phyloP scores from a whole-genome alignment of 2,888 invertebrate genomes.

The Poecilus cupreus region DNA sequence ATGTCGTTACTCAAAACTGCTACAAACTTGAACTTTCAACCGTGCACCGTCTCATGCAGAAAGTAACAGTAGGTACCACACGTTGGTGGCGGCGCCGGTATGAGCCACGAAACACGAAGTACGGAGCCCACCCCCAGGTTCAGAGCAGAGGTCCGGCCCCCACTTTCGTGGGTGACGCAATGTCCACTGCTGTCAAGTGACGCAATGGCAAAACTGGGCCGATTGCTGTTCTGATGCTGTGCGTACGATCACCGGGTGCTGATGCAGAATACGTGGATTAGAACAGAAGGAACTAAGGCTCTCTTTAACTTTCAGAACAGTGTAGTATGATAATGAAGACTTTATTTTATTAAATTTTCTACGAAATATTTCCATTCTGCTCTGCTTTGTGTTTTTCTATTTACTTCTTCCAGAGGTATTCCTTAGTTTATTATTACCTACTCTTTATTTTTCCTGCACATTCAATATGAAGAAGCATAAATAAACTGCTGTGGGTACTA shows the following conservation, averaged over 20 bases:
- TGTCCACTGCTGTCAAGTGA: conserved; percentile 2
- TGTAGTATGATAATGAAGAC: no score
- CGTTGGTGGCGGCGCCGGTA: conserved; percentile 30
- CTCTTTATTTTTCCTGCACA: no score
- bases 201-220: conserved; percentile 56
- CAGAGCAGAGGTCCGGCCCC: conserved; percentile 26
- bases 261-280: neutral
- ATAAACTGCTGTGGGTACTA: no score
- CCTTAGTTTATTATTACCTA: no score
- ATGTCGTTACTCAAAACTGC: neutral
- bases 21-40: neutral
- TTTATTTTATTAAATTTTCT: no score
- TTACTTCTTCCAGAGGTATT: no score
- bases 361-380: no score
- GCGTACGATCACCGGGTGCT: neutral
- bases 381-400: no score
- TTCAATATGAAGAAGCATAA: no score
- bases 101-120: neutral
- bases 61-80: neutral
- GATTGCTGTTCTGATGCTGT: conserved; percentile 18
- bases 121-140: conserved; percentile 11
- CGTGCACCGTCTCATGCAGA: neutral
- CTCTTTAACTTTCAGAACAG: no score
- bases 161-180: conserved; percentile 32
- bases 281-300: neutral